Conservation (phyloP, 1,140 invertebrate genomes). For the Drosophila orosa region DNA sequence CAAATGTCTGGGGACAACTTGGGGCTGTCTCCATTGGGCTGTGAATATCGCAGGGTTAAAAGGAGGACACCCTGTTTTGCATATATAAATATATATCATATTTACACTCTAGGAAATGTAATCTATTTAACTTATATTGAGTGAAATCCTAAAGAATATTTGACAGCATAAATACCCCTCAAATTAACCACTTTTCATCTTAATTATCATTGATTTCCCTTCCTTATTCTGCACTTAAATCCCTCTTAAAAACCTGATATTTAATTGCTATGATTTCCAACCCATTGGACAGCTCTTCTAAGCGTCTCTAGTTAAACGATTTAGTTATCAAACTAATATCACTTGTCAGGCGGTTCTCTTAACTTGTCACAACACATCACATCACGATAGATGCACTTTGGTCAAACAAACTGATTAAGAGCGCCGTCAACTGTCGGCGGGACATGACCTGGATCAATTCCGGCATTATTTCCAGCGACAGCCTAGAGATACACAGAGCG, state of each 20-base stretch:
- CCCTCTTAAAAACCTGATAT: not conserved
- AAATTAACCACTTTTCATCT: not conserved
- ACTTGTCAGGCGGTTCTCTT: constrained; percentile 8
- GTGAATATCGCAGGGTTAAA: not conserved
- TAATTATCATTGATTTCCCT: not conserved
- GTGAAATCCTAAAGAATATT: not conserved
- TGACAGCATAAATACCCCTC: not conserved
- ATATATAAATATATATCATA: not conserved
- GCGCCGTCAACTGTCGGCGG: constrained; percentile 17
- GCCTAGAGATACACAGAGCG: constrained; percentile 1
- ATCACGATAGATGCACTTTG: constrained; percentile 18
- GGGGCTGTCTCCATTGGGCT: not conserved
- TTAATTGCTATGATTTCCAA: constrained; percentile 1
- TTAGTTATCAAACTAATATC: constrained; percentile 16
- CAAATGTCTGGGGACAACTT: not conserved
- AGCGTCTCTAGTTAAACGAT: constrained; percentile 7
- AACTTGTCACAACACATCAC: constrained; percentile 25
- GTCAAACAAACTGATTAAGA: constrained; percentile 16
- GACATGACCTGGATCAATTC: constrained; percentile 11
- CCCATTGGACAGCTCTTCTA: not conserved
- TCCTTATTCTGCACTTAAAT: not conserved
- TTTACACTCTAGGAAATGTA: too few relatives aligned
- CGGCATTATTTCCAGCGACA: constrained; percentile 19
- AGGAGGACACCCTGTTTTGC: not conserved
- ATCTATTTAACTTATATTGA: too few relatives aligned